Percentiles rank a stretch among this genome's conserved stretches.
phyloP scores from a whole-genome alignment of 2,888 invertebrate species.

The Agrilus cyanescens region DNA sequence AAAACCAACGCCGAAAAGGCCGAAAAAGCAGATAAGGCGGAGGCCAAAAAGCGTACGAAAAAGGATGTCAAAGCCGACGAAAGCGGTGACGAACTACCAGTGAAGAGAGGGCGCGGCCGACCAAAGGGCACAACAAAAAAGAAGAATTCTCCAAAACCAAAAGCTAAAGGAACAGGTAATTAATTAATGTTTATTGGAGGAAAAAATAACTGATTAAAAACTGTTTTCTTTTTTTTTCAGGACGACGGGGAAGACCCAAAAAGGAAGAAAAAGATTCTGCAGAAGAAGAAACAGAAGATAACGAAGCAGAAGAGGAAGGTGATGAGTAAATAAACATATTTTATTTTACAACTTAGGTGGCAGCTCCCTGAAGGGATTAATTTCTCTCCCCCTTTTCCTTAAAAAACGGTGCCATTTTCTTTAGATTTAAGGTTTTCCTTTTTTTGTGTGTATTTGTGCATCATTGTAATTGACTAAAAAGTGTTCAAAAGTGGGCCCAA shows the following conservation, averaged over 20 bases:
- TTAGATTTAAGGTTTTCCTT: background rate
- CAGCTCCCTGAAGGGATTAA: background rate
- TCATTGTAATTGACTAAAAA: too few species aligned
- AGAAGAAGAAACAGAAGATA: constrained; percentile 35
- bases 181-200: constrained; percentile 1
- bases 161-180: constrained; percentile 26
- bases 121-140: constrained; percentile 43
- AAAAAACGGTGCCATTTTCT: background rate
- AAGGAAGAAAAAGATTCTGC: constrained; percentile 33
- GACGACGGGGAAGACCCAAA: constrained; percentile 38
- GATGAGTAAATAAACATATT: constrained; percentile 21
- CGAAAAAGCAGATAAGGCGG: constrained; percentile 20
- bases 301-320: constrained; percentile 30
- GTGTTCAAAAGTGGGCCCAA: too few species aligned
- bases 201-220: background rate
- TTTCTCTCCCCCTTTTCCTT: background rate
- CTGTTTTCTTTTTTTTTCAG: constrained; percentile 11
- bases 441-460: background rate
- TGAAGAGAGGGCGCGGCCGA: constrained; percentile 43
- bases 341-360: background rate
- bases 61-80: constrained; percentile 21
- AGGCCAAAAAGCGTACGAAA: constrained; percentile 13
- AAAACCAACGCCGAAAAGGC: constrained; percentile 21
- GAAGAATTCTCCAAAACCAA: constrained; percentile 35
- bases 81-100: constrained; percentile 28